Evolutionary conservation across 2,888 invertebrate genomes (phyloP).

Genomic region (Drosophila subsilvestris): DNA sequence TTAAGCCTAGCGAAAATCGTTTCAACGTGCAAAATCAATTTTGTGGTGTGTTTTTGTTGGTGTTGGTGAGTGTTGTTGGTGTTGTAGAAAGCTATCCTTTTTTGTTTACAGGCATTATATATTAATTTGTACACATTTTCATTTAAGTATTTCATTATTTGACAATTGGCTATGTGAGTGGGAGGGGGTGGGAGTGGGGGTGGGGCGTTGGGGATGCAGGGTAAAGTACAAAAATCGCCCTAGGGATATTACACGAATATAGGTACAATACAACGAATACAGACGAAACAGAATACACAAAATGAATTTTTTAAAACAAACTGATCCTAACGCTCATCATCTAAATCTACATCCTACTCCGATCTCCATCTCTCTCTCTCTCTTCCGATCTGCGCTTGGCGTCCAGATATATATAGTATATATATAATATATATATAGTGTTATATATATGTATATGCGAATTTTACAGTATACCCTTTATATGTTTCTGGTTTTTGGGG

Average conservation of each 20-base stretch:
- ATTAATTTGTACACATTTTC: conserved; percentile 78
- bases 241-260: conserved; percentile 25
- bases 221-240: conserved; percentile 61
- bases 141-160: conserved; percentile 71
- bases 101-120: conserved; percentile 54
- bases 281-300: conserved; percentile 37
- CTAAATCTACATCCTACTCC: conserved; percentile 15
- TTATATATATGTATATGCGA: conserved; percentile 58
- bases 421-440: conserved; percentile 39
- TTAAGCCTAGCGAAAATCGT: conserved; percentile 72
- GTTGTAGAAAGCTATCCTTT: conserved; percentile 64
- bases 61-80: conserved; percentile 35
- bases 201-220: conserved; percentile 24
- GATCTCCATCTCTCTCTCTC: conserved; percentile 8
- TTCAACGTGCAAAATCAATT: conserved; percentile 61
- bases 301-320: conserved; percentile 34
- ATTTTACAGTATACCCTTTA: conserved; percentile 69
- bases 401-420: conserved; percentile 65
- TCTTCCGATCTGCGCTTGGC: conserved; percentile 70
- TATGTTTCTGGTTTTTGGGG: conserved; percentile 37
- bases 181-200: conserved; percentile 15
- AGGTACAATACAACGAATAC: conserved; percentile 38
- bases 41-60: conserved; percentile 34
- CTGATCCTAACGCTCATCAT: conserved; percentile 61
- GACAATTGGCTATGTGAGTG: conserved; percentile 76